Evolutionary conservation across 2,797 vertebrate genomes (phyloP), one percentile per base, ranked within the genome.

Genomic region (Eleutherodactylus coqui): DNA sequence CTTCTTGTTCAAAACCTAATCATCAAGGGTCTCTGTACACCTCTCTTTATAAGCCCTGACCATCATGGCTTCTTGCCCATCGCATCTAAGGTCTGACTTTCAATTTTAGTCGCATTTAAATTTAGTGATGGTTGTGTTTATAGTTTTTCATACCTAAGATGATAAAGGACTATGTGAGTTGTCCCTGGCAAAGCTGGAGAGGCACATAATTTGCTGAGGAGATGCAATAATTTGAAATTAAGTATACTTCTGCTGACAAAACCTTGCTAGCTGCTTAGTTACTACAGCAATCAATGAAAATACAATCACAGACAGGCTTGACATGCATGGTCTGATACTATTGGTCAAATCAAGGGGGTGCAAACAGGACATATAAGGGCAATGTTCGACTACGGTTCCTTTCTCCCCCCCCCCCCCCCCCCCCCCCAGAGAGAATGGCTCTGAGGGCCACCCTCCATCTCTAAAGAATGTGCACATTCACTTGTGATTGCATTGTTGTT

Each of bases 31-130:
- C n/a, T n/a, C n/a, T n/a, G n/a, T n/a, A n/a, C n/a, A n/a, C n/a
- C n/a, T n/a, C n/a, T n/a, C n/a, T n/a, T n/a, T n/a, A n/a, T n/a
- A n/a, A n/a, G n/a, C n/a, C n/a, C n/a, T n/a, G n/a, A n/a, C n/a
- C n/a, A n/a, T n/a, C n/a, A n/a, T n/a, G n/a, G n/a, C n/a, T n/a
- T n/a, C n/a, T n/a, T n/a, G n/a, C n/a, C n/a, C n/a, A n/a, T n/a
- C n/a, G n/a, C n/a, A n/a, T n/a, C n/a, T n/a, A n/a, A n/a, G n/a
- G n/a, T n/a, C n/a, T n/a, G n/a, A n/a, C n/a, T n/a, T n/a, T n/a
- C n/a, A 53, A 84, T 84, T 84, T 58, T 41, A 60, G 72, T n/a
- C 55, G 27, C 58, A 75, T 49, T 62, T 75, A 60, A 24, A 76
- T 84, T 76, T 38, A 10, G 24, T 11, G 27, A 34, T 4, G 34